A percentile compares a stretch with the other conserved stretches of the same genome.
Conservation (phyloP, 2,113 vertebrate species). For the Diadophis punctatus region DNA sequence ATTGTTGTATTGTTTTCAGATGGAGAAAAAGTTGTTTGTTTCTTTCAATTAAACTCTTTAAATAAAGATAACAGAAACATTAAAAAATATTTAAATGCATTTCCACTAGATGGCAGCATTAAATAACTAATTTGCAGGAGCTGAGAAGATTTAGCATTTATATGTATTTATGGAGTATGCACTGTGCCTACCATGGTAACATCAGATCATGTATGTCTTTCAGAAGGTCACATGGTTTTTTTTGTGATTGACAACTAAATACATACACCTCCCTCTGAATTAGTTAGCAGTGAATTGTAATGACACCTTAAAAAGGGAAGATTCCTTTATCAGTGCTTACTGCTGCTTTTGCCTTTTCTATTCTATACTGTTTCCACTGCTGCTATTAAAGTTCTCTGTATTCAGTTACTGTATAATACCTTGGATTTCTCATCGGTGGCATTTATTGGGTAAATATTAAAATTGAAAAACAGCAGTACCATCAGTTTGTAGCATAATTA, state of each 20-base stretch:
- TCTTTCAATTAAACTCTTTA: background rate
- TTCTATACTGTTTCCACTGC: background rate
- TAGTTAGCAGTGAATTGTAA: background rate
- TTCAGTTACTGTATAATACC: background rate
- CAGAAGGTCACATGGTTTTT: background rate
- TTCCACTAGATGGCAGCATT: constrained; percentile 54
- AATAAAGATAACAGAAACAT: background rate
- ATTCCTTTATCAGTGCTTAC: background rate
- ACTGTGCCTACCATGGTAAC: background rate
- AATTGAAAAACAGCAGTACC: background rate
- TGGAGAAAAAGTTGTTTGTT: background rate
- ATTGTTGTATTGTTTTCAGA: background rate
- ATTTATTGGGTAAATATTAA: background rate
- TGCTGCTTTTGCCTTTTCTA: background rate
- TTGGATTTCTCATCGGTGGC: background rate
- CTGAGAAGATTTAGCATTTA: background rate
- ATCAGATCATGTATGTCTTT: background rate
- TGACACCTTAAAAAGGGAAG: background rate
- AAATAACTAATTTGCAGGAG: background rate
- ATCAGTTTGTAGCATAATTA: background rate
- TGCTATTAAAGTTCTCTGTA: background rate
- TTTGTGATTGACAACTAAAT: background rate
- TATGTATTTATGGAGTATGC: background rate
- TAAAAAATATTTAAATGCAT: background rate
- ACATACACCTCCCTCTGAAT: background rate